Base-by-base conservation (phyloP, 1,140 invertebrate genomes). In the Diorhabda sublineata region DNA sequence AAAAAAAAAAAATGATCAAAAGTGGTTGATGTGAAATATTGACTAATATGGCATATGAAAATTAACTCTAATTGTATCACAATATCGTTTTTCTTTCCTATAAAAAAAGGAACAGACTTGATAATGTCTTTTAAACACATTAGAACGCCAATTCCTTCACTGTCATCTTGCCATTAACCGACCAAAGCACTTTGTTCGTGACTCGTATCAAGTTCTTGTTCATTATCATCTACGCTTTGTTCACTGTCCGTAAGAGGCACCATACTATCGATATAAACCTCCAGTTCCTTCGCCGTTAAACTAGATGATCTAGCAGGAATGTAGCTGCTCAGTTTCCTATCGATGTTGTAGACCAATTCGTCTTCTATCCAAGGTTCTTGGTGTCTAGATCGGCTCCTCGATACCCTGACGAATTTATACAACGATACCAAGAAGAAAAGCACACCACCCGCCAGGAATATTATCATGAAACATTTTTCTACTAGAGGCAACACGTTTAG, bases 401-500 rank as follows among this genome's bases (percentile, higher is more conserved):
- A 70, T 9, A 72, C 45, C 42, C 72, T 58, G 5, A 73, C 42
- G 45, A 74, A 74, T 64, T 69, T 73, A 63, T 72, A 74, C 3
- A 85, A 69, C 41, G 82, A 79, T 64, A 79, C 78, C 0, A 85
- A 59, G 2, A 90, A 76, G 44, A 86, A 83, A 7, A 84, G 71
- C 2, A 81, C 70, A 2, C 89, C 89, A 4, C 83, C 67, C 0
- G 86, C 41, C 42, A 92, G 85, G 0, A 86, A 77, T 0, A 83
- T 64, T 79, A 90, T 92, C 74, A 86, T 87, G 0, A 84, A 76
- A 0, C 84, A 75, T 11, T 83, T 79, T 76, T 90, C 86, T 0
- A 86, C 78, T 0, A 86, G 68, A 3, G 91, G 91, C 4, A 91
- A 74, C 2, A 90, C 81, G 67, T 90, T 89, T 2, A 93, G 76